phyloP scores from a whole-genome alignment of 2,797 vertebrate genomes.

The Crenuchus spilurus region DNA sequence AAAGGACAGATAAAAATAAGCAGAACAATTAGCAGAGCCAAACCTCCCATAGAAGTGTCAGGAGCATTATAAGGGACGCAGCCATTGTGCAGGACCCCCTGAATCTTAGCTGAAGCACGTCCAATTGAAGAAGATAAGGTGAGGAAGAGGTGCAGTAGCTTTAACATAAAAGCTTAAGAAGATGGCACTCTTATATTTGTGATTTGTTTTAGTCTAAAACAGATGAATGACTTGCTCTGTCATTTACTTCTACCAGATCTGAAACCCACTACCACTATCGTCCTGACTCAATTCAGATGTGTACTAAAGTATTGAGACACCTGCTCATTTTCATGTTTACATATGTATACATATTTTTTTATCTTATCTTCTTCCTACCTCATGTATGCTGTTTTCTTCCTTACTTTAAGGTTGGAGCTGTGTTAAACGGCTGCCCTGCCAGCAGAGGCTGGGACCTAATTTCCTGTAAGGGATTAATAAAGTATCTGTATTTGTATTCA shows the following conservation, averaged over 20 bases:
- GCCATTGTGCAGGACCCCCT: slow-evolving; percentile 12
- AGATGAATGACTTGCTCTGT: background rate
- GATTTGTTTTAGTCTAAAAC: too few species aligned
- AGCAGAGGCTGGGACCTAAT: too few species aligned
- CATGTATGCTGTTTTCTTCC: too few species aligned
- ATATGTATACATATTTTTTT: too few species aligned
- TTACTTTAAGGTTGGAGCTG: too few species aligned
- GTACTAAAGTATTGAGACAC: too few species aligned
- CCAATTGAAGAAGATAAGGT: slow-evolving; percentile 1
- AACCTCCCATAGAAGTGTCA: slow-evolving; percentile 52
- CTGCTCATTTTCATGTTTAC: too few species aligned
- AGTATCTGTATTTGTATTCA: too few species aligned
- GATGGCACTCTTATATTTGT: too few species aligned
- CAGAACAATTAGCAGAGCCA: slow-evolving; percentile 54
- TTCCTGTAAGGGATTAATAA: too few species aligned
- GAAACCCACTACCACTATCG: background rate
- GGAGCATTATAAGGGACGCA: slow-evolving; percentile 26
- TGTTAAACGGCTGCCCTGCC: too few species aligned
- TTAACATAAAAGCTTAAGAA: background rate
- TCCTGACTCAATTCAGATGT: slow-evolving; percentile 14
- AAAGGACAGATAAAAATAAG: slow-evolving; percentile 59
- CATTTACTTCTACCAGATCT: background rate
- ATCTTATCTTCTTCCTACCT: too few species aligned
- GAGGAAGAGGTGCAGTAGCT: background rate
- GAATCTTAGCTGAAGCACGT: background rate